A percentile compares a stretch with the other conserved stretches of the same genome.
These are phyloP conservation scores for Polylopha cassiicola DNA, from an alignment of 2,888 invertebrate species.

Conservation along the genomic window DNA sequence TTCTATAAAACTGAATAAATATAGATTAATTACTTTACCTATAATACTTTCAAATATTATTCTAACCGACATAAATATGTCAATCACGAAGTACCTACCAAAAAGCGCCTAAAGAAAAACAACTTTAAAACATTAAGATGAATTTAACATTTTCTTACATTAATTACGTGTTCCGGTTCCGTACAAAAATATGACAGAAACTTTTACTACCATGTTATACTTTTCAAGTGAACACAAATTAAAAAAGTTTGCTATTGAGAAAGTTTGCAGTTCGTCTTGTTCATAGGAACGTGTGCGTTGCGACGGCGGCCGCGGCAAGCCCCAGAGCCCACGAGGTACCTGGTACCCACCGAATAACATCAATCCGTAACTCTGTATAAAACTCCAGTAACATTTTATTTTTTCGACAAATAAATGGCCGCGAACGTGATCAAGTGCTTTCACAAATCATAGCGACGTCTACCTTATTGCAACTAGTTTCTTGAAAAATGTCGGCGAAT, in stretches of 20 bases:
- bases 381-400: slow-evolving; percentile 1
- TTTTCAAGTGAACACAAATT: slow-evolving; percentile 17
- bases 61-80: no score
- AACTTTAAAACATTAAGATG: no score
- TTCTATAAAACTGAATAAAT: no score
- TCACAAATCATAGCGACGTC: slow-evolving; percentile 60
- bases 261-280: slow-evolving; percentile 4
- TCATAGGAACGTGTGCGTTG: slow-evolving; percentile 1
- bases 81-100: no score
- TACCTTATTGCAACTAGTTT: slow-evolving; percentile 55
- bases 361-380: background rate
- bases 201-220: slow-evolving; percentile 6
- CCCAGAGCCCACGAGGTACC: slow-evolving; percentile 1
- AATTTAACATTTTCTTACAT: no score
- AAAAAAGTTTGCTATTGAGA: slow-evolving; percentile 13
- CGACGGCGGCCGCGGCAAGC: slow-evolving; percentile 4
- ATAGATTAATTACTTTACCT: no score
- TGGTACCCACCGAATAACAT: slow-evolving; percentile 5
- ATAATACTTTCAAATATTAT: no score
- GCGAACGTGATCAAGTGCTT: slow-evolving; percentile 44
- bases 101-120: no score
- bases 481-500: slow-evolving; percentile 46
- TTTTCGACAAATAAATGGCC: slow-evolving; percentile 5
- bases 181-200: no score
- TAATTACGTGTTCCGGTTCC: no score